These are phyloP conservation scores for Parambassis ranga DNA, from an alignment of 2,797 vertebrate genomes.

Conservation along the genomic window DNA sequence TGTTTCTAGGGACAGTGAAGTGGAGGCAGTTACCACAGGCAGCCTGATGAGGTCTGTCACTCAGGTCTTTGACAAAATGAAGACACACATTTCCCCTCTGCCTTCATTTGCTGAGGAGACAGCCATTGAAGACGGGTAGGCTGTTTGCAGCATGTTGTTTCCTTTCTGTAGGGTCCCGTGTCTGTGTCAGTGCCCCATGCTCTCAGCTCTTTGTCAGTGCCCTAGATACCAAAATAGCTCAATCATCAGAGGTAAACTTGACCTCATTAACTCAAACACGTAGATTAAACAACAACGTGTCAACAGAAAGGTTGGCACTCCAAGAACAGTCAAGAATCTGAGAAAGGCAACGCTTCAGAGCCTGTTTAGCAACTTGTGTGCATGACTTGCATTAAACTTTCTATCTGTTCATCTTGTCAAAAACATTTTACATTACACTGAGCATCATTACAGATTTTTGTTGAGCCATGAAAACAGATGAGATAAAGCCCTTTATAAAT, in stretches of 20 bases:
- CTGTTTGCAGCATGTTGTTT: no score
- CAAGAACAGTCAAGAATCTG: background rate
- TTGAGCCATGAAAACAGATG: background rate
- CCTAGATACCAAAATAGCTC: constrained; percentile 39
- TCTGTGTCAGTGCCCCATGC: background rate
- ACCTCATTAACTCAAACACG: background rate
- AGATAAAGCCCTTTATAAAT: no score
- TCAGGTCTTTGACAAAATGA: constrained; percentile 47
- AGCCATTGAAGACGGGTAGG: constrained; percentile 36
- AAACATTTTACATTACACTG: background rate
- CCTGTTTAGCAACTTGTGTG: constrained; percentile 31
- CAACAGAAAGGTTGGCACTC: constrained; percentile 4
- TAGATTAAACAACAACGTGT: constrained; percentile 13
- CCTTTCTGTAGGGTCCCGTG: background rate
- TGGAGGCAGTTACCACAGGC: background rate
- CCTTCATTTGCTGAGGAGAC: background rate
- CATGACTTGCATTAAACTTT: background rate
- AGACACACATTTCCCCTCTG: constrained; percentile 34
- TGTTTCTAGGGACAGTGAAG: constrained; percentile 33
- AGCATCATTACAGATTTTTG: background rate
- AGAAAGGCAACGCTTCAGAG: constrained; percentile 8
- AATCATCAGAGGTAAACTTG: background rate
- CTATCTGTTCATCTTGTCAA: background rate
- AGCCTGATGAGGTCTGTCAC: constrained; percentile 43
- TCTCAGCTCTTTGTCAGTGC: background rate